A percentile compares a stretch with the other conserved stretches of the same genome.
phyloP scores from a whole-genome alignment of 2,113 vertebrate genomes.

The Fulmarus glacialis region DNA sequence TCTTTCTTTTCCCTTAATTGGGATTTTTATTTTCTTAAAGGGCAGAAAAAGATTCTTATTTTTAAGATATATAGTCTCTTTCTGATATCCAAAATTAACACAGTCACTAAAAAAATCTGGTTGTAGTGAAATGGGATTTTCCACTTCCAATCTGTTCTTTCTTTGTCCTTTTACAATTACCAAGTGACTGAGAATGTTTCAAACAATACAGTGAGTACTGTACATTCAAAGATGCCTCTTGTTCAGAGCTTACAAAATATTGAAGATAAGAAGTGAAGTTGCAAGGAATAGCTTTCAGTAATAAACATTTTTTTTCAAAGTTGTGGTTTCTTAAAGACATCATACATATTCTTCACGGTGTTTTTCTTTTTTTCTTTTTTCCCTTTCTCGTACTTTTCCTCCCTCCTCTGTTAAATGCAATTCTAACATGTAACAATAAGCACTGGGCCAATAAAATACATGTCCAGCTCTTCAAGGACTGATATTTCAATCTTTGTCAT shows the following conservation, averaged over 20 bases:
- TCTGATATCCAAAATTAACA: neutral
- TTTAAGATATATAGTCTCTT: neutral
- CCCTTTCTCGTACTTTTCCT: too few species aligned
- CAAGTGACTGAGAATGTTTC: neutral
- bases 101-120: neutral
- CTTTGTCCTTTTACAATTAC: neutral
- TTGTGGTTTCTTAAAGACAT: neutral
- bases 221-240: neutral
- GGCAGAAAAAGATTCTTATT: neutral
- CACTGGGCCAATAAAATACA: neutral
- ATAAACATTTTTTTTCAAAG: neutral
- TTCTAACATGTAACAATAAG: neutral
- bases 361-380: too few species aligned
- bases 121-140: neutral
- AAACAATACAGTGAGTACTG: neutral
- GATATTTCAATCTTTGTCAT: neutral
- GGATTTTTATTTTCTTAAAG: neutral
- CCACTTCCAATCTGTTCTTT: neutral
- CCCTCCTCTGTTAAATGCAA: neutral
- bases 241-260: neutral
- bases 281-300: neutral
- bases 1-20: rapidly evolving
- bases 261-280: neutral
- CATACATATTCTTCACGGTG: too few species aligned
- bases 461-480: neutral